These are phyloP conservation scores for Babylonia areolata DNA, from an alignment of 1,140 invertebrate genomes.

Conservation along the genomic window DNA sequence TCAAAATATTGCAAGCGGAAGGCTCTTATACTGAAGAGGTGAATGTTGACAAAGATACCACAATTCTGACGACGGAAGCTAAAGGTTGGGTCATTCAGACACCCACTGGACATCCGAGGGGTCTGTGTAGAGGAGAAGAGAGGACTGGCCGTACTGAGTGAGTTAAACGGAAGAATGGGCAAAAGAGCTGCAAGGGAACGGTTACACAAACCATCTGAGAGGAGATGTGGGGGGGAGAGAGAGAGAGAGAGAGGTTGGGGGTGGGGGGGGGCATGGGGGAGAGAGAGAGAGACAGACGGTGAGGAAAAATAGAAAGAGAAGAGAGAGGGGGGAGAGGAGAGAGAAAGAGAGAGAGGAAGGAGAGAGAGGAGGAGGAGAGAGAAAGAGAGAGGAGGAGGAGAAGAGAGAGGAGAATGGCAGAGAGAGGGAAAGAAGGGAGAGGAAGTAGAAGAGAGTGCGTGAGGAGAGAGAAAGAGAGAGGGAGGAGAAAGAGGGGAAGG, in stretches of 20 bases:
- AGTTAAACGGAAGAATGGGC: too few relatives aligned
- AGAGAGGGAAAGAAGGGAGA: neutral
- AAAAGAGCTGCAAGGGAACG: too few relatives aligned
- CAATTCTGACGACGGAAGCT: too few relatives aligned
- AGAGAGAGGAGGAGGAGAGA: neutral
- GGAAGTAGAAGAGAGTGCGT: neutral
- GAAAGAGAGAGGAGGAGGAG: neutral
- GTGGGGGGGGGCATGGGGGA: neutral
- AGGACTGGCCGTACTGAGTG: too few relatives aligned
- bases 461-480: neutral
- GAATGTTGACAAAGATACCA: too few relatives aligned
- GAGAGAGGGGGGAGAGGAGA: neutral
- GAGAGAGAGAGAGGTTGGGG: neutral
- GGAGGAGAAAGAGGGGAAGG: neutral
- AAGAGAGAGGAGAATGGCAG: neutral
- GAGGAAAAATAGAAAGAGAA: neutral
- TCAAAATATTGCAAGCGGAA: too few relatives aligned
- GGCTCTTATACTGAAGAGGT: too few relatives aligned
- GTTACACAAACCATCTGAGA: too few relatives aligned
- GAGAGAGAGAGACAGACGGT: neutral
- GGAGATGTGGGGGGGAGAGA: neutral
- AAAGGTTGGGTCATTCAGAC: too few relatives aligned
- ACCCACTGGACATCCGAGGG: too few relatives aligned
- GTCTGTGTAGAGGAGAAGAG: too few relatives aligned
- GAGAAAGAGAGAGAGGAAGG: neutral